These are phyloP conservation scores for Drosophila insularis DNA, from an alignment of 1,140 invertebrate genomes.

Conservation along the genomic window DNA sequence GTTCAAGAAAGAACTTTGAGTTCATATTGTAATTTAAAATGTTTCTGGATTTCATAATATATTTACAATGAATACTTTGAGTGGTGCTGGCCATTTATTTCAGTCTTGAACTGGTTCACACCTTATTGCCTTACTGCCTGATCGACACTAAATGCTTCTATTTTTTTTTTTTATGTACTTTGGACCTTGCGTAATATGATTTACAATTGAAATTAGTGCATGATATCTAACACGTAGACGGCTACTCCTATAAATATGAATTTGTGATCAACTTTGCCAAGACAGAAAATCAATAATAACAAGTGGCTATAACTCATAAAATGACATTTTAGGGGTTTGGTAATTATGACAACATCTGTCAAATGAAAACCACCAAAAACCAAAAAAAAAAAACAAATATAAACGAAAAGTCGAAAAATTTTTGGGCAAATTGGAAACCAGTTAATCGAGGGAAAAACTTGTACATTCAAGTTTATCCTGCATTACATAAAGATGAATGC, in stretches of 20 bases:
- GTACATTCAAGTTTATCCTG: conserved; percentile 73
- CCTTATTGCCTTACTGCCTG: background rate
- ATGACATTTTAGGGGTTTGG: conserved; percentile 17
- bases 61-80: too few relatives aligned
- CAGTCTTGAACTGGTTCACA: conserved; percentile 1
- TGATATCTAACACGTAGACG: conserved; percentile 11
- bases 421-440: conserved; percentile 48
- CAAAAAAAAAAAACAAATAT: background rate
- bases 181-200: conserved; percentile 43
- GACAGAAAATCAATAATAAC: conserved; percentile 5
- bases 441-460: conserved; percentile 61
- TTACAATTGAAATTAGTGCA: conserved; percentile 59
- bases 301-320: conserved; percentile 25
- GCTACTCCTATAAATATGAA: conserved; percentile 8
- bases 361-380: conserved; percentile 10
- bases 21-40: background rate
- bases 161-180: conserved; percentile 29
- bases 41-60: background rate
- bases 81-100: background rate
- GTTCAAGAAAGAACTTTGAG: too few relatives aligned
- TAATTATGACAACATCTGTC: conserved; percentile 45
- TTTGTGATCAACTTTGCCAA: background rate
- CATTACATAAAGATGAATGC: conserved; percentile 43
- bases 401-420: conserved; percentile 35
- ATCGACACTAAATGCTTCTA: background rate